Evolutionary conservation across 2,888 invertebrate genomes (phyloP), one percentile per base, ranked within the genome.

Genomic region (Oasisia sp.): DNA sequence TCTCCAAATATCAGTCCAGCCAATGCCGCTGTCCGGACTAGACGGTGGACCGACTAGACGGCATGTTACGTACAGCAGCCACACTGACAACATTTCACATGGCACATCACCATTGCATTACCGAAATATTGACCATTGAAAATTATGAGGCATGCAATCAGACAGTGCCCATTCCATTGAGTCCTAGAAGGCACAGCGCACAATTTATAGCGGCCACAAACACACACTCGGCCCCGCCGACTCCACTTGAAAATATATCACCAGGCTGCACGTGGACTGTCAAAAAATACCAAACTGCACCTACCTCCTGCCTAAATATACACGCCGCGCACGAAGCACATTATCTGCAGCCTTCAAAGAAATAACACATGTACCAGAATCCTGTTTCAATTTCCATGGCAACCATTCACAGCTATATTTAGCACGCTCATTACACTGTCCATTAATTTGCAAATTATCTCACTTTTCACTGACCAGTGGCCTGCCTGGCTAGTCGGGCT

Each of bases 281-380:
- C 74, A 74, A 74, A 74, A 74, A 74, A 74, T 74, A 74, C 74
- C 74, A 74, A 74, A 74, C 74, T 74, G 74, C 74, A 74, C 74
- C 74, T 74, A 74, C 74, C 74, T 74, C 74, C 74, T 27, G 74
- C 74, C 74, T 74, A 74, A 74, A 74, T 74, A 74, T 74, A 74
- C 74, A 74, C 27, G n/a, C 19, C 19, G 27, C 27, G n/a, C 74
- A 74, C 74, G 74, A 74, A 74, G 74, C 74, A 74, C 74, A 74
- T 74, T 74, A 74, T 74, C 74, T 74, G 74, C 27, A 74, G 74
- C 74, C 74, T 74, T 74, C 74, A 74, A 74, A 74, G 74, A 74
- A 74, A 74, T 74, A 74, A 74, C 74, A 74, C 74, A 74, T 74
- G 74, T 74, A 74, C 74, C 27, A 74, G 74, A 74, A 74, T 74